Base-by-base conservation (phyloP, 1,140 invertebrate species). In the Eurosta solidaginis region DNA sequence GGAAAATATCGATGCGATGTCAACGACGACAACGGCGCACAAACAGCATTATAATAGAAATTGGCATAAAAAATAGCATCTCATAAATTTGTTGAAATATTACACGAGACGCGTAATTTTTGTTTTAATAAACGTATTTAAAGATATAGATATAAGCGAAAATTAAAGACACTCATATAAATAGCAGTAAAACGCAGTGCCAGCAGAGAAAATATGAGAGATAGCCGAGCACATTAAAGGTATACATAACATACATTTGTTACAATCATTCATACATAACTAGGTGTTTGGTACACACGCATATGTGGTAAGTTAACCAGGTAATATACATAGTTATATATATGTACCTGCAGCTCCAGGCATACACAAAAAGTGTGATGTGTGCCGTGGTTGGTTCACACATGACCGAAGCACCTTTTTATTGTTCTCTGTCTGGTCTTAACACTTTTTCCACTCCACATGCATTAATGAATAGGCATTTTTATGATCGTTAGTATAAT, bases 401-500 rank as follows among this genome's bases (percentile, higher is more conserved):
- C 59, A 20, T 68, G 59, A 68, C 59, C 17, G 36, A 36, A 68
- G 20, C 33, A 40, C 6, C 33, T 68, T 68, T 81, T 47, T 68
- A 27, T 63, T 47, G 14, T 47, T 63, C 74, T 78, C 81, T 74
- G 73, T 79, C 79, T 83, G 83, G 83, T 84, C 74, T 79, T 80
- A 78, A 82, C 82, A 82, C 29, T 81, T 82, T 83, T 82, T 40
- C 73, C 6, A 77, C 76, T 42, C 79, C 49, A 50, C 59, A 75
- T 78, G 54, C 42, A 76, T 78, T 50, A 82, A 63, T 44, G 49
- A 47, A 45, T 74, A 73, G 76, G 75, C 68, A 73, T 77, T 79
- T 74, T 80, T 83, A 44, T 84, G 83, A 83, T 81, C 81, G 83
- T 85, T 84, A 82, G 78, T 85, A 83, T 82, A 81, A 83, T 50